Evolutionary conservation across 2,797 vertebrate genomes (phyloP), one percentile per base, ranked within the genome.

Genomic region (Sebastes aleutianus): DNA sequence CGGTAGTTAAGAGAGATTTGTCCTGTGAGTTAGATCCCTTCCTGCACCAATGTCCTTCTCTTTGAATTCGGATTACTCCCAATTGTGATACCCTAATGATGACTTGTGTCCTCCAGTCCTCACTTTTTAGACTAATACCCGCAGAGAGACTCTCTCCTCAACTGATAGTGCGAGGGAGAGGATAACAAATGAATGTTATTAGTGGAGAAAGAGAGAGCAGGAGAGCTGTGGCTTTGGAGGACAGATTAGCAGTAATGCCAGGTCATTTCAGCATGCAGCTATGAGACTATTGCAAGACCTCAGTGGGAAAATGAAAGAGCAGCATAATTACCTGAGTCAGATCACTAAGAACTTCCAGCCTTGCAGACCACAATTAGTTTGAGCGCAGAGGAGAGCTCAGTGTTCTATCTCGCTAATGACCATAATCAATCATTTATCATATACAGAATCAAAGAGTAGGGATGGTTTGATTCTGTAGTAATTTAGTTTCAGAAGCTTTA

Each of bases 101-200:
- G 93, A 89, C 93, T 94, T 81, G 84, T 87, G 89, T 91, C 87
- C 90, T 87, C 78, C 53, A 54, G 67, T 66, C 65, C 65, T 79
- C 57, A 72, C 75, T 78, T 84, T 90, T 80, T 77, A 76, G 79
- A 31, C 79, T 89, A 78, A 91, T 78, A 83, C 79, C 85, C 65
- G 2, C 68, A 29, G 74, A 85, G 85, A 64, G 75, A 75, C 88
- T 79, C 84, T 26, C 81, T 34, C 27, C 71, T 62, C 61, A 27
- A 56, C 68, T 82, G 82, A 87, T 83, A 63, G 71, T 53, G 78
- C 61, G 82, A 77, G 67, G 32, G 76, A 85, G 83, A 80, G 76
- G 84, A 88, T 90, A 92, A 93, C 87, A 91, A 87, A 92, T 91
- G 82, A 88, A 86, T 84, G 88, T 91, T 93, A 91, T 91, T 91